Percentiles rank a stretch among this genome's conserved stretches.
phyloP scores from a whole-genome alignment of 2,797 vertebrate genomes.

The Emys orbicularis region DNA sequence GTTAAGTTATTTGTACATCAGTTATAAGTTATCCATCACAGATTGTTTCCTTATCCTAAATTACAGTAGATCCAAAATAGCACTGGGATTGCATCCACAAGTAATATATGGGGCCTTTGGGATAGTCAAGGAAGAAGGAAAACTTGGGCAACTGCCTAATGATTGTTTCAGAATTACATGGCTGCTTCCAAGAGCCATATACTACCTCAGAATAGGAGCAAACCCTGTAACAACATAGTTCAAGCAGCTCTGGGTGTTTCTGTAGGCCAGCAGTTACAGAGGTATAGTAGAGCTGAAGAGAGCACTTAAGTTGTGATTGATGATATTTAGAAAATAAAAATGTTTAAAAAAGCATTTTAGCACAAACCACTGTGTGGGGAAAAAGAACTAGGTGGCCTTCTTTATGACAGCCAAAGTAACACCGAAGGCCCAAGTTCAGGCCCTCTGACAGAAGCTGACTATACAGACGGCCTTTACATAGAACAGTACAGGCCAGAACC shows the following conservation, averaged over 20 bases:
- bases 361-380: neutral
- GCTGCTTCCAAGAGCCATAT: neutral
- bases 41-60: neutral
- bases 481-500: no score
- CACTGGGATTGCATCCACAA: neutral
- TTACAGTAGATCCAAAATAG: neutral
- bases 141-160: neutral
- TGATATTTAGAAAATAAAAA: neutral
- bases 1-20: neutral
- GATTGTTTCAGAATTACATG: neutral
- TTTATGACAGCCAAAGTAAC: no score
- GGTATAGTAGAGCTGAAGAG: conserved; percentile 35
- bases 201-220: neutral
- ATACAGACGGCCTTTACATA: no score
- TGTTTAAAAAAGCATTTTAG: neutral
- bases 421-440: no score
- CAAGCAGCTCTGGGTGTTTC: neutral
- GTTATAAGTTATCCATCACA: neutral
- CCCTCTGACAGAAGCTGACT: no score
- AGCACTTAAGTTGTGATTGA: neutral
- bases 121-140: neutral
- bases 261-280: conserved; percentile 18
- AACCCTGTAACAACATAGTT: conserved; percentile 3
- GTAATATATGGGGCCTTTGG: neutral
- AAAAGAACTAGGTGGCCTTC: no score